Evolutionary conservation across 2,113 vertebrate genomes (phyloP), one percentile per base, ranked within the genome.

Genomic region (Cyphomyrus plagiostoma): DNA sequence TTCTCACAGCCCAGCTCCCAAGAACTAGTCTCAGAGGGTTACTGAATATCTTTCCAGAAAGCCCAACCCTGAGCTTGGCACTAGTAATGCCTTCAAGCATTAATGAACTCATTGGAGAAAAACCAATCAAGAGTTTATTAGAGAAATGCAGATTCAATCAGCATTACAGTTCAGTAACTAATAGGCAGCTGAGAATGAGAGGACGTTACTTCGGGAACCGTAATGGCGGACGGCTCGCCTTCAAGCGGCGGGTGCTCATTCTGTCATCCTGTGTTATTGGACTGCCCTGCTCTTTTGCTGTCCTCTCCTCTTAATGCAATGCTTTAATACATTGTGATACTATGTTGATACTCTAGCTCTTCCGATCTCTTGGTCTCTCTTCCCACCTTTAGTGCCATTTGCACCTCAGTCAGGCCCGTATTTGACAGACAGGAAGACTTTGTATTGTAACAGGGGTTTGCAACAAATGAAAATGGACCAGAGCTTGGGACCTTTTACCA

Each of bases 61-160:
- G 23, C 48, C 39, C 23, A 77, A 17, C 5, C 62, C 74, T 50
- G 26, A 45, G 49, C 49, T 42, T 30, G 9, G 49, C 3, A 58
- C 82, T 82, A 11, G 48, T 30, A 39, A 82, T 11, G 50, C 2
- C 35, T n/a, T 26, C 46, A 45, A 50, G 66, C 26, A 53, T 42
- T 45, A 80, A 83, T 56, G 52, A 74, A 1, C 30, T 30, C 15
- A 53, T 21, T 89, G 88, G 74, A 87, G 92, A 58, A 50, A 17
- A 92, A 92, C 88, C 90, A 94, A 92, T 94, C 92, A 94, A 89
- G 35, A 66, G 90, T 87, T 91, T 93, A 92, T 93, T 93, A 88
- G 49, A 89, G 92, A 91, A 93, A 90, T 89, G 89, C 48, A 84
- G 90, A 93, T 91, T 88, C 66, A 93, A 93, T 94, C 92, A 90